A percentile compares a stretch with the other conserved stretches of the same genome.
These are phyloP conservation scores for Drepana arcuata DNA, from an alignment of 1,140 invertebrate species.

Conservation along the genomic window DNA sequence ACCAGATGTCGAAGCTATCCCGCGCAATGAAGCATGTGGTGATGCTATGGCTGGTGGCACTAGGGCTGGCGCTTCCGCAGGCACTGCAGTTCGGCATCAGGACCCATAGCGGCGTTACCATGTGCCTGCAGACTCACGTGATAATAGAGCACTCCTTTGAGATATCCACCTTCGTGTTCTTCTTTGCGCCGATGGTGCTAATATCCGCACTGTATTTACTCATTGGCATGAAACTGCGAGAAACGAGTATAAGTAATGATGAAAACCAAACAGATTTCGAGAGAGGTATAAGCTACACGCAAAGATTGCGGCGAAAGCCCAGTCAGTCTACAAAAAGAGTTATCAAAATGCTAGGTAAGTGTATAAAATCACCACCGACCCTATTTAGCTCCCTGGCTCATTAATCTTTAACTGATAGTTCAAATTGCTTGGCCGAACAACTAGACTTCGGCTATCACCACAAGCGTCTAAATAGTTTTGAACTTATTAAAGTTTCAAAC, in stretches of 20 bases:
- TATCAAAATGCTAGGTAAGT: slow-evolving; percentile 75
- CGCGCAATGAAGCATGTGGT: slow-evolving; percentile 82
- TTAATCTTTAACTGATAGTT: no score
- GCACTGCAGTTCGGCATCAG: slow-evolving; percentile 81
- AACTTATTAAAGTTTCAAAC: no score
- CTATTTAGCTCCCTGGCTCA: no score
- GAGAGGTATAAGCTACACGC: slow-evolving; percentile 20
- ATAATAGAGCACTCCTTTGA: slow-evolving; percentile 84
- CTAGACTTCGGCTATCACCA: no score
- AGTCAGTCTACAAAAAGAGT: slow-evolving; percentile 71
- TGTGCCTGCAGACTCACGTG: slow-evolving; percentile 74
- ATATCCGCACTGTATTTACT: slow-evolving; percentile 89
- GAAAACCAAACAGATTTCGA: slow-evolving; percentile 33
- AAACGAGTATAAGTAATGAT: slow-evolving; percentile 73
- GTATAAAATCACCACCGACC: no score
- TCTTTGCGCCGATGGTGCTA: slow-evolving; percentile 87
- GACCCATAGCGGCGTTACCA: slow-evolving; percentile 59
- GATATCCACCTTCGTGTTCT: slow-evolving; percentile 88
- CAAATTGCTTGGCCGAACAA: no score
- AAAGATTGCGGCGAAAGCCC: slow-evolving; percentile 42
- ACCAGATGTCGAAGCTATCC: slow-evolving; percentile 88
- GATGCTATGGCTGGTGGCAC: slow-evolving; percentile 80
- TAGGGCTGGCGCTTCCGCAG: slow-evolving; percentile 85
- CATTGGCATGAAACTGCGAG: slow-evolving; percentile 83
- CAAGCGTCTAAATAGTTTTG: no score